Conservation (phyloP, 2,113 vertebrate species). For the Scalopus aquaticus region DNA sequence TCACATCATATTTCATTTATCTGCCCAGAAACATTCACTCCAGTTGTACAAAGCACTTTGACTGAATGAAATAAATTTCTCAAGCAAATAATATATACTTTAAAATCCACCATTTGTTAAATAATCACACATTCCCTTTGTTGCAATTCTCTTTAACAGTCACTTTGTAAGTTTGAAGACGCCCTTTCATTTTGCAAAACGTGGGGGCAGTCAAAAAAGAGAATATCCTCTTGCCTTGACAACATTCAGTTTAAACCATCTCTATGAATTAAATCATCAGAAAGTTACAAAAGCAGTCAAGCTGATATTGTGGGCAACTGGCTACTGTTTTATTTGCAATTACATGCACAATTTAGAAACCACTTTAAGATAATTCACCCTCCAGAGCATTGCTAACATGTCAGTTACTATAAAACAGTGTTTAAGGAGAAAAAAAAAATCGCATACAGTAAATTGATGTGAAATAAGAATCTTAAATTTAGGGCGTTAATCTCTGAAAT, state of each 20-base stretch:
- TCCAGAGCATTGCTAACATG: constrained; percentile 60
- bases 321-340: constrained; percentile 80
- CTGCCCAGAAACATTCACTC: background rate
- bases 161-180: background rate
- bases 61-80: background rate
- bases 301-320: constrained; percentile 63
- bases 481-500: background rate
- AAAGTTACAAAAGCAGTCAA: constrained; percentile 70
- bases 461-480: constrained; percentile 36
- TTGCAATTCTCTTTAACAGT: background rate
- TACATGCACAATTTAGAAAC: constrained; percentile 75
- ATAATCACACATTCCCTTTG: background rate
- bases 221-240: background rate
- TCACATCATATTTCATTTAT: background rate
- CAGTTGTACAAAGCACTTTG: background rate
- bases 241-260: constrained; percentile 46
- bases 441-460: constrained; percentile 29
- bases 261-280: constrained; percentile 63
- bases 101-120: background rate
- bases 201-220: background rate
- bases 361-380: constrained; percentile 70
- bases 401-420: constrained; percentile 48
- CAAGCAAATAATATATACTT: background rate
- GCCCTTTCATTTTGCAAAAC: constrained; percentile 11
- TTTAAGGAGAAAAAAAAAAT: background rate